Evolutionary conservation across 2,888 invertebrate genomes (phyloP).

Genomic region (Eilema depressum): DNA sequence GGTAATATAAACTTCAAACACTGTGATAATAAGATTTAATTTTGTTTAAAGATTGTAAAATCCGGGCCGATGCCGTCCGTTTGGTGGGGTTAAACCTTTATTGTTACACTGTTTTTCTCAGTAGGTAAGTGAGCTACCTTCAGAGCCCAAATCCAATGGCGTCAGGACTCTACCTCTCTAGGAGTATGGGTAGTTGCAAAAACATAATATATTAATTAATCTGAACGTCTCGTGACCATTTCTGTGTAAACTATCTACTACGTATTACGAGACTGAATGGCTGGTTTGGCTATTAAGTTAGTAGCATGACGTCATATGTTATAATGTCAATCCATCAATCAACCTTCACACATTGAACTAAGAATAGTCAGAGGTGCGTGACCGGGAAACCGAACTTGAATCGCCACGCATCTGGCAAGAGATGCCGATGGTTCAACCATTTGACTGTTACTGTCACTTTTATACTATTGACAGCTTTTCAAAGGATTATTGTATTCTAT

Average conservation of each 20-base stretch:
- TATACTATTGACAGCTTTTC: background rate
- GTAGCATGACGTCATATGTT: background rate
- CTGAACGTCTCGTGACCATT: background rate
- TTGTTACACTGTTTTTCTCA: no score
- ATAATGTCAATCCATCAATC: conserved; percentile 12
- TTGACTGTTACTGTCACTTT: background rate
- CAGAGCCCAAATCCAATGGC: no score
- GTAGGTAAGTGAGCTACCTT: no score
- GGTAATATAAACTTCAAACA: no score
- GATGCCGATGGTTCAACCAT: background rate
- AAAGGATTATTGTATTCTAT: background rate
- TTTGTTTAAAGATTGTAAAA: no score
- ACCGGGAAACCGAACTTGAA: background rate
- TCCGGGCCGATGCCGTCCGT: no score
- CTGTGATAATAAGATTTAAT: no score
- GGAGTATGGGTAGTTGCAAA: background rate
- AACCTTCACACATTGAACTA: background rate
- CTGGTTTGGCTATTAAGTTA: background rate
- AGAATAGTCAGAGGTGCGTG: background rate
- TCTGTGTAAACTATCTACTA: no score
- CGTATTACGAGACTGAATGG: no score
- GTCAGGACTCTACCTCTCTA: no score
- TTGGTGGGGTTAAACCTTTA: no score
- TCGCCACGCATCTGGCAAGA: background rate
- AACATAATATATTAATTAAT: background rate